These are phyloP conservation scores for Nomada ruficornis DNA, from an alignment of 2,888 invertebrate genomes.

Conservation along the genomic window DNA sequence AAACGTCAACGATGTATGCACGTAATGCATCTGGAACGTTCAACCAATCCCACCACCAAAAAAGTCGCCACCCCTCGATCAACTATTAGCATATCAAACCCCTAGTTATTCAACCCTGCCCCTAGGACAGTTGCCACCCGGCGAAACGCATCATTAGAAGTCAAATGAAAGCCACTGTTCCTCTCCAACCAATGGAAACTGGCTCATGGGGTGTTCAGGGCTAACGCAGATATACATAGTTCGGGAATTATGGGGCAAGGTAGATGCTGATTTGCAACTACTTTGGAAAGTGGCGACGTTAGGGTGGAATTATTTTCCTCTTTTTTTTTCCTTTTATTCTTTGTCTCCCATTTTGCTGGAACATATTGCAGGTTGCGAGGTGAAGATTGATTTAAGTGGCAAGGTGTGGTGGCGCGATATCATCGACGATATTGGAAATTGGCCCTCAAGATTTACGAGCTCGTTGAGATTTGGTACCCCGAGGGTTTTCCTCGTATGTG, in stretches of 20 bases:
- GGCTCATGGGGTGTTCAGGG: neutral
- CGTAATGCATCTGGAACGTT: constrained; percentile 62
- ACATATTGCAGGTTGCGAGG: neutral
- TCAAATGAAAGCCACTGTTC: constrained; percentile 38
- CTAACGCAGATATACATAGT: neutral
- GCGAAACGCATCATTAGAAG: constrained; percentile 53
- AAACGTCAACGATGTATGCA: constrained; percentile 44
- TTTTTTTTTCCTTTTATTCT: neutral
- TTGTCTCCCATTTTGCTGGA: neutral
- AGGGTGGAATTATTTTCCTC: neutral
- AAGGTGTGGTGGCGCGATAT: constrained; percentile 3
- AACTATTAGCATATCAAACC: constrained; percentile 75
- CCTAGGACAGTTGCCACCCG: neutral
- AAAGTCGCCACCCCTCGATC: constrained; percentile 57
- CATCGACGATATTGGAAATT: constrained; percentile 15
- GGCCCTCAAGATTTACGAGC: neutral
- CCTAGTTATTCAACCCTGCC: constrained; percentile 64
- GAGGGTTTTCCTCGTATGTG: neutral
- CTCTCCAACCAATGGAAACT: constrained; percentile 16
- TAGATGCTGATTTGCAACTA: neutral
- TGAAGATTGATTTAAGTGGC: constrained; percentile 21
- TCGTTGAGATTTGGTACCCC: neutral
- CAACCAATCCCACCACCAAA: constrained; percentile 28
- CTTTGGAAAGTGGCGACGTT: neutral
- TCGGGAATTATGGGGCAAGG: constrained; percentile 14